Evolutionary conservation across 2,888 invertebrate species (phyloP).

Genomic region (Aspidapion aeneum): DNA sequence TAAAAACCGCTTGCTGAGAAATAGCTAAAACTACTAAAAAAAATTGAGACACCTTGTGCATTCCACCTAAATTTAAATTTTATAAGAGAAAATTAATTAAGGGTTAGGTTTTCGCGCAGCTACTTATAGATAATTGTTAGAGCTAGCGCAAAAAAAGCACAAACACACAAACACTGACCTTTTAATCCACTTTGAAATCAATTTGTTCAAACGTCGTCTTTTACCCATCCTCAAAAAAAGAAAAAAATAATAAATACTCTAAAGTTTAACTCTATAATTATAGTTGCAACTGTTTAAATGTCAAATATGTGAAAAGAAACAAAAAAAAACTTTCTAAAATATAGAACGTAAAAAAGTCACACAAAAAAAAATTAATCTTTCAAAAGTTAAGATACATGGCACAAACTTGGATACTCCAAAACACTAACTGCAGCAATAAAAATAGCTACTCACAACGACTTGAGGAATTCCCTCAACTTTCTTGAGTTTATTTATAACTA

Average conservation of each 20-base stretch:
- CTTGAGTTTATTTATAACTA: not conserved
- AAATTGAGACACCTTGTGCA: no score
- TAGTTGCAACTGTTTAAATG: no score
- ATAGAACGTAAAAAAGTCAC: constrained; percentile 14
- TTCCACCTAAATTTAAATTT: no score
- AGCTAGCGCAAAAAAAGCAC: no score
- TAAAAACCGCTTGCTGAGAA: no score
- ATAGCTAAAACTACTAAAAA: no score
- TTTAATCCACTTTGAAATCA: constrained; percentile 48
- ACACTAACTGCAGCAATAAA: not conserved
- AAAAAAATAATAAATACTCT: no score
- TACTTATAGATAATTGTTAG: no score
- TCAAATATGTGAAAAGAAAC: not conserved
- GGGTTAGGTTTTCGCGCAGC: no score
- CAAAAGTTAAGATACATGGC: constrained; percentile 4
- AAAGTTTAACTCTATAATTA: no score
- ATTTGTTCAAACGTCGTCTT: constrained; percentile 43
- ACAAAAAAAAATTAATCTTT: constrained; percentile 5
- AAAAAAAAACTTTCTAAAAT: constrained; percentile 16
- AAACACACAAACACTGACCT: constrained; percentile 36
- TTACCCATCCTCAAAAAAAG: constrained; percentile 41
- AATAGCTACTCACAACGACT: not conserved
- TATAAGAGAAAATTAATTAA: no score
- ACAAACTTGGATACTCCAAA: constrained; percentile 15
- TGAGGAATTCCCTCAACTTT: constrained; percentile 21